phyloP scores from a whole-genome alignment of 2,888 invertebrate genomes.

The Temnothorax ravouxi region DNA sequence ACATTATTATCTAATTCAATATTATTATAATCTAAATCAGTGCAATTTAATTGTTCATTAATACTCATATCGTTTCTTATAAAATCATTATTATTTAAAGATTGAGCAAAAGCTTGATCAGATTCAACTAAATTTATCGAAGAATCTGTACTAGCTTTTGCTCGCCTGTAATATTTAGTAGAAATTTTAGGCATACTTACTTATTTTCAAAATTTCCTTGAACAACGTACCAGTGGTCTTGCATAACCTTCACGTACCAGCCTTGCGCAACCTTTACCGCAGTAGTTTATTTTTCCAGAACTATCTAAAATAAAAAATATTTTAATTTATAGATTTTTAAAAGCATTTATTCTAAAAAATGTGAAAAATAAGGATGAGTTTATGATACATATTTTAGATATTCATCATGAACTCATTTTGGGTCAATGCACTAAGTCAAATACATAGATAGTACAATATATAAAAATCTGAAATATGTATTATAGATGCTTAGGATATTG shows the following conservation, averaged over 20 bases:
- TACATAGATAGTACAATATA: no score
- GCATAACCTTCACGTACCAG: neutral
- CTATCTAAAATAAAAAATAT: constrained; percentile 11
- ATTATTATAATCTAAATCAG: constrained; percentile 16
- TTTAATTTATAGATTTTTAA: neutral
- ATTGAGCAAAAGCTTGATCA: constrained; percentile 20
- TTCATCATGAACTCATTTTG: no score
- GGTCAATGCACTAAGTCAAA: no score
- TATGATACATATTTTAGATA: no score
- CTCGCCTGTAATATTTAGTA: constrained; percentile 12
- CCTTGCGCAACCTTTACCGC: neutral
- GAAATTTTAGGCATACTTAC: constrained; percentile 18
- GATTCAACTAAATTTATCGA: constrained; percentile 7
- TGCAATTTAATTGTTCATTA: constrained; percentile 22
- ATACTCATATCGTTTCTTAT: constrained; percentile 12
- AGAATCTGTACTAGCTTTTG: constrained; percentile 22
- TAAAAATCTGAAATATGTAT: no score
- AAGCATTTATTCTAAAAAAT: neutral
- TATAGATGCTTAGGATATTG: no score
- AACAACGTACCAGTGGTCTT: neutral
- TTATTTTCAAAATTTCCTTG: neutral
- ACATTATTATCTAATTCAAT: constrained; percentile 17
- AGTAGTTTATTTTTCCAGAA: neutral
- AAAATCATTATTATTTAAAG: constrained; percentile 12
- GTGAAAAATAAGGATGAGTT: neutral